These are phyloP conservation scores for Sebastes ruberrimus DNA, from an alignment of 2,797 vertebrate species.

Conservation along the genomic window DNA sequence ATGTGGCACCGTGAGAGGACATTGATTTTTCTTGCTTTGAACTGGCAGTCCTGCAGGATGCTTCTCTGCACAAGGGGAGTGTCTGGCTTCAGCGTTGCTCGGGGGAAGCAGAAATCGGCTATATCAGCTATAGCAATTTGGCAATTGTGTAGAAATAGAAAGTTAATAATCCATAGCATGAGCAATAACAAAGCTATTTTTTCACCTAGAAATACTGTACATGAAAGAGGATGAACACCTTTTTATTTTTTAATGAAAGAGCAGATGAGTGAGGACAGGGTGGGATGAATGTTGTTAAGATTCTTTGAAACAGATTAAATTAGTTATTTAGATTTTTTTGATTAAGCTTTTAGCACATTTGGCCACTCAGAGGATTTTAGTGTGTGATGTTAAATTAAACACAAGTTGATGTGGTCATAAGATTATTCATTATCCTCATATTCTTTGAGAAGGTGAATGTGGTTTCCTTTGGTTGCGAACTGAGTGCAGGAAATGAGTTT, in stretches of 20 bases:
- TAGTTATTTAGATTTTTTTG: background rate
- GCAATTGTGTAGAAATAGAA: slow-evolving; percentile 33
- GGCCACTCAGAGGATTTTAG: background rate
- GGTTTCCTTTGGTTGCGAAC: background rate
- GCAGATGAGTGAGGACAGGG: background rate
- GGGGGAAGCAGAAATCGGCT: slow-evolving; percentile 1
- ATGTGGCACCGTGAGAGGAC: slow-evolving; percentile 46
- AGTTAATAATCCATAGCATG: slow-evolving; percentile 49
- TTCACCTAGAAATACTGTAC: background rate
- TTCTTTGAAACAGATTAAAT: slow-evolving; percentile 29
- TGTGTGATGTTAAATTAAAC: slow-evolving; percentile 45
- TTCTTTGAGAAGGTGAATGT: slow-evolving; percentile 17
- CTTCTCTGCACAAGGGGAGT: slow-evolving; percentile 40
- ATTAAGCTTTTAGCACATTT: slow-evolving; percentile 12
- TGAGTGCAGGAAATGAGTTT: slow-evolving; percentile 49
- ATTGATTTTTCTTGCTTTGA: slow-evolving; percentile 67
- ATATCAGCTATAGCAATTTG: slow-evolving; percentile 36
- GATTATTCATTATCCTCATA: slow-evolving; percentile 27
- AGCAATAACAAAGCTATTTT: slow-evolving; percentile 26
- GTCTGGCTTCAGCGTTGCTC: slow-evolving; percentile 21
- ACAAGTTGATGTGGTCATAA: background rate
- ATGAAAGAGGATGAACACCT: background rate
- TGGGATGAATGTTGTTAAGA: slow-evolving; percentile 2
- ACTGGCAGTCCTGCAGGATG: slow-evolving; percentile 38
- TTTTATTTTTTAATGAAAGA: background rate